Conservation (phyloP, 2,113 vertebrate species). For the Phylloscopus trochiloides region DNA sequence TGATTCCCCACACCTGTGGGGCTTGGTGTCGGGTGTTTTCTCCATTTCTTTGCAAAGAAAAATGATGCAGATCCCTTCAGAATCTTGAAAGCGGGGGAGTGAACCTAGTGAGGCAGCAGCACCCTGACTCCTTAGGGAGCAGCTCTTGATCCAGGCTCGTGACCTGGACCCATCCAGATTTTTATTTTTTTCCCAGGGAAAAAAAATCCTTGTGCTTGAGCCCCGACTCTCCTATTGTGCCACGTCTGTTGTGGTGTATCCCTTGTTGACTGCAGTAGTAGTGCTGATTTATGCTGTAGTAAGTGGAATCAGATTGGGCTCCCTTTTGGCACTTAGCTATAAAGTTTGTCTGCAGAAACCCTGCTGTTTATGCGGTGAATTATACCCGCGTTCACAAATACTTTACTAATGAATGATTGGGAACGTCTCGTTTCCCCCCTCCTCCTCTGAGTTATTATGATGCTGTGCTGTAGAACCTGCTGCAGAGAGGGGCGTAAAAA, state of each 20-base stretch:
- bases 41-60: background rate
- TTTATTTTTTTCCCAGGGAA: no score
- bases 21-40: background rate
- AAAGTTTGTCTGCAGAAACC: slow-evolving; percentile 41
- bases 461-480: slow-evolving; percentile 34
- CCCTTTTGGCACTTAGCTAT: slow-evolving; percentile 50
- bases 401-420: slow-evolving; percentile 68
- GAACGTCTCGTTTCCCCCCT: slow-evolving; percentile 25
- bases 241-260: background rate
- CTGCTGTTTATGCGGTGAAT: slow-evolving; percentile 38
- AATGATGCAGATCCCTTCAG: background rate
- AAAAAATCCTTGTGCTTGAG: background rate
- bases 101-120: background rate
- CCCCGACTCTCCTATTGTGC: background rate
- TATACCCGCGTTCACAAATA: slow-evolving; percentile 45
- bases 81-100: background rate
- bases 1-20: background rate
- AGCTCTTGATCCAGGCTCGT: background rate
- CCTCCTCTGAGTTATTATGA: slow-evolving; percentile 46
- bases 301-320: slow-evolving; percentile 49
- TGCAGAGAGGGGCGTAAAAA: slow-evolving; percentile 37
- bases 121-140: background rate
- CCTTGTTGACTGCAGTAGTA: background rate
- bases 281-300: slow-evolving; percentile 30
- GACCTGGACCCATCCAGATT: background rate